Base-by-base conservation (phyloP, 2,888 invertebrate species). In the Gastrophysa polygoni region DNA sequence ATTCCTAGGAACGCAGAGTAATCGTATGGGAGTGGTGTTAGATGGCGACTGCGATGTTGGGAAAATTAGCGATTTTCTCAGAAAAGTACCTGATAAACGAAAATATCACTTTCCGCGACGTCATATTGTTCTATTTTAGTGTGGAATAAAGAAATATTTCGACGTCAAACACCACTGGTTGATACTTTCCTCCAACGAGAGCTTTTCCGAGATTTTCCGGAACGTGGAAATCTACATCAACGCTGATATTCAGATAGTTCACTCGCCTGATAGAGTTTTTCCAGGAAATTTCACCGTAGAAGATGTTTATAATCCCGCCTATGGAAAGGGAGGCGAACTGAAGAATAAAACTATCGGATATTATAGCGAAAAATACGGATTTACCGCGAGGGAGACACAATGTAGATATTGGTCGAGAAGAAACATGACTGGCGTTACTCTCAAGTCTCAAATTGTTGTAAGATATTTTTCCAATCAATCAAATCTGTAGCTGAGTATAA, bases 371-470 rank as follows among this genome's bases (percentile, higher is more conserved):
- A 57, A 29, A 38, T 44, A 59, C 11, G 72, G 71, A 18, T 75
- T 68, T 51, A 32, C 46, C 16, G 52, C 65, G 8, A 55, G 51
- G 50, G 54, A 59, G 8, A 34, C 32, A 1, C 50, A 49, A 28
- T 44, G 59, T 21, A 73, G 74, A 63, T 77, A 77, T 64, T 73
- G 71, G 71, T 49, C 47, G 5, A 67, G 78, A 56, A 70, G 64
- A 54, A 72, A 78, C 63, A 74, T 78, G 73, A 73, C 72, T 16
- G 75, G 73, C n/a, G 71, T 77, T 18, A 66, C 59, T 1, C 71
- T 78, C 49, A 74, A 69, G 58, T 59, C 73, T 3, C 70, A 70
- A 48, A 66, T 77, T 50, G 74, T 74, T 63, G 78, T 78, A 72
- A 70, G 48, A 18, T 16, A n/a, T n/a, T n/a, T n/a, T n/a, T n/a